A percentile compares a stretch with the other conserved stretches of the same genome.
phyloP scores from a whole-genome alignment of 1,140 invertebrate species.

The Bombus picipes region DNA sequence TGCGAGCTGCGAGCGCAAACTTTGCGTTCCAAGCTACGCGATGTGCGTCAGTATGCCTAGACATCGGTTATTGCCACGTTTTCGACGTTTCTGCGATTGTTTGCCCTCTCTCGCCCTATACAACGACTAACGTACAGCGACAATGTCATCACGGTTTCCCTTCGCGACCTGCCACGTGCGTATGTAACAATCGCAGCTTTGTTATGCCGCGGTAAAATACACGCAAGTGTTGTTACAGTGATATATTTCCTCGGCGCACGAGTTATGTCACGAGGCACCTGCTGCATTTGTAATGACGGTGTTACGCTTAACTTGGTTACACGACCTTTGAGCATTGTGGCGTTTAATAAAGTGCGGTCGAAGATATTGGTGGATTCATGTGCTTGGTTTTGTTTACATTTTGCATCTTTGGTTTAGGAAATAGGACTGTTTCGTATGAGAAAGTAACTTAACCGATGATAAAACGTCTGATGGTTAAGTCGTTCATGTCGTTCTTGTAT shows the following conservation, averaged over 20 bases:
- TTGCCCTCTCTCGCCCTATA: background rate
- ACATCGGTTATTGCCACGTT: conserved; percentile 25
- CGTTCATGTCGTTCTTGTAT: too few species aligned
- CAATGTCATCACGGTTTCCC: too few species aligned
- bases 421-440: background rate
- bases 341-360: background rate
- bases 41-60: background rate
- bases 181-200: background rate
- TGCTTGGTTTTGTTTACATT: background rate
- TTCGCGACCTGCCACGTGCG: background rate
- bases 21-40: background rate
- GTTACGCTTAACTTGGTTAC: background rate
- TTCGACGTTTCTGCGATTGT: conserved; percentile 7
- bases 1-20: conserved; percentile 2
- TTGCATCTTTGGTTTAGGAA: background rate
- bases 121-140: too few species aligned
- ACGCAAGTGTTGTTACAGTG: background rate
- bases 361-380: background rate
- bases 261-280: background rate
- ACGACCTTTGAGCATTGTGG: background rate
- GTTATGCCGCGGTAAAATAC: background rate
- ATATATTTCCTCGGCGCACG: background rate
- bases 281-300: background rate
- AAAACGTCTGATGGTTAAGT: background rate
- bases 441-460: background rate